Base-by-base conservation (phyloP, 2,797 vertebrate genomes). In the Limnodromus scolopaceus region DNA sequence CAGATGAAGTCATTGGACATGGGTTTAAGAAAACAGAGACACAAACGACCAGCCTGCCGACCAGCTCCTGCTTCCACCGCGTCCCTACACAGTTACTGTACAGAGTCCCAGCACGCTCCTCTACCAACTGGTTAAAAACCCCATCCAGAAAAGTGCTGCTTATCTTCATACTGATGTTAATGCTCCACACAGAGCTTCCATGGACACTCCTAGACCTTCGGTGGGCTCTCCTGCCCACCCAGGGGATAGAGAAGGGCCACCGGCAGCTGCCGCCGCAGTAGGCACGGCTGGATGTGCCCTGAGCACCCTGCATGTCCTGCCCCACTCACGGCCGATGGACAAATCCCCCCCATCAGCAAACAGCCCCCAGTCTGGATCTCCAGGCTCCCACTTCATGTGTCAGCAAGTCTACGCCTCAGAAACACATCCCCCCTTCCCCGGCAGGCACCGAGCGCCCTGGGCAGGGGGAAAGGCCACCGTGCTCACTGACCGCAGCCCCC, bases 151-250 rank as follows among this genome's bases (percentile, higher is more conserved):
- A 7, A 32, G 32, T 5, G 9, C 14, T 27, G 36, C 32, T 32
- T 46, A 20, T 17, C 36, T 24, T 32, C 7, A 6, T 0, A 8
- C 10, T 7, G 57, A 23, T 18, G 36, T 2, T 57, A 27, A 18
- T 5, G 18, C 19, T 28, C 54, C 66, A 14, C 0, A 0, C 5
- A 8, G 46, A 4, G 15, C 13, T 54, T 39, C 82, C 2, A 0
- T 1, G 23, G 66, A n/a, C 5, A 8, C 36, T 48, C 32, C 32
- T n/a, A 45, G 61, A 14, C 22, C 36, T 9, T 4, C n/a, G 0
- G 36, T 4, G 43, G 28, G 43, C 65, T 41, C 9, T 36, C 10
- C 36, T 30, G 65, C 28, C 32, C 3, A 0, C 27, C 14, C 65
- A 36, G 55, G 11, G 9, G 19, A 3, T 2, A 45, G 49, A 70